These are phyloP conservation scores for Ruditapes philippinarum DNA, from an alignment of 1,140 invertebrate species.

Conservation along the genomic window DNA sequence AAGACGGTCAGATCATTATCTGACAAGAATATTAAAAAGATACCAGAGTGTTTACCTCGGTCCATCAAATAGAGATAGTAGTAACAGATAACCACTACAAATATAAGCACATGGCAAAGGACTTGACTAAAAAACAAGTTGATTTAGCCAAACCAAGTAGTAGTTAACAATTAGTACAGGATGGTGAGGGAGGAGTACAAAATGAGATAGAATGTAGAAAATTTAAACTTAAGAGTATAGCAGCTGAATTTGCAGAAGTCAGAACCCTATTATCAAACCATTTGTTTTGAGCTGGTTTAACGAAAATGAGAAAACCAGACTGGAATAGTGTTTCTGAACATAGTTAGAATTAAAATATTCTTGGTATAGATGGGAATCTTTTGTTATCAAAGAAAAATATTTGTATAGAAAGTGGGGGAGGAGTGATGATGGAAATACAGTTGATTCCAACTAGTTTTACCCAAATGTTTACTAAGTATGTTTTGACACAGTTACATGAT, in stretches of 20 bases:
- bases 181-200: background rate
- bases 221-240: background rate
- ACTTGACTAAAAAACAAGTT: too few species aligned
- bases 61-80: too few species aligned
- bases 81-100: too few species aligned
- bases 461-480: background rate
- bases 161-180: too few species aligned
- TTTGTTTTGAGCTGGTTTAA: background rate
- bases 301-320: background rate
- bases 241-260: background rate
- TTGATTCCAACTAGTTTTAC: background rate
- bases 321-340: background rate
- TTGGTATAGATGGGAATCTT: background rate
- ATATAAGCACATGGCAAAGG: too few species aligned
- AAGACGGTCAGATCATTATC: background rate
- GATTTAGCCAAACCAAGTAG: background rate
- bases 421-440: slow-evolving; percentile 6
- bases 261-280: background rate
- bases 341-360: background rate
- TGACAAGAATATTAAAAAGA: background rate
- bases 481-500: background rate
- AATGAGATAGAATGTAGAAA: background rate
- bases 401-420: background rate
- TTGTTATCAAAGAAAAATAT: background rate
- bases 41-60: too few species aligned